A percentile compares a stretch with the other conserved stretches of the same genome.
These are phyloP conservation scores for Amblyopsis hoosieri DNA, from an alignment of 2,797 vertebrate species.

Conservation along the genomic window DNA sequence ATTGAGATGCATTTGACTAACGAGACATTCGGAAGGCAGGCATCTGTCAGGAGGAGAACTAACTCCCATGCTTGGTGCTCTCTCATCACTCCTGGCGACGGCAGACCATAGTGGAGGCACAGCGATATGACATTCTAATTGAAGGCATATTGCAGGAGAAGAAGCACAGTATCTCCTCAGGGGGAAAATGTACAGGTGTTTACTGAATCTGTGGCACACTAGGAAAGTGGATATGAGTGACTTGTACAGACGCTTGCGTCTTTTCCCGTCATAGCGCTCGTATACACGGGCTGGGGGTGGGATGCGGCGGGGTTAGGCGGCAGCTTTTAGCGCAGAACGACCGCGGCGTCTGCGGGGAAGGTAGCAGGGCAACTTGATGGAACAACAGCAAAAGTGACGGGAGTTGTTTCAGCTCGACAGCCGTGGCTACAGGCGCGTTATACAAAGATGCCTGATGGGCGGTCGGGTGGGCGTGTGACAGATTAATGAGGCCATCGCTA, in stretches of 20 bases:
- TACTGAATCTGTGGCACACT: slow-evolving; percentile 21
- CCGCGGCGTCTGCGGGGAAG: slow-evolving; percentile 31
- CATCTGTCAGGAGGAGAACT: slow-evolving; percentile 48
- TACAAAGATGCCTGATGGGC: slow-evolving; percentile 62
- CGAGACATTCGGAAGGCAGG: slow-evolving; percentile 43
- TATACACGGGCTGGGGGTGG: slow-evolving; percentile 4
- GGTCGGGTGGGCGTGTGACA: slow-evolving; percentile 47
- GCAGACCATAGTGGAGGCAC: slow-evolving; percentile 31
- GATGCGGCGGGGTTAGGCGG: slow-evolving; percentile 28
- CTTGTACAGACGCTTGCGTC: slow-evolving; percentile 31
- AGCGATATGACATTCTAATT: slow-evolving; percentile 56
- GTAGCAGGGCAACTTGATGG: slow-evolving; percentile 34
- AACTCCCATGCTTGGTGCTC: slow-evolving; percentile 26
- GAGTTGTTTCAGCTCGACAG: slow-evolving; percentile 41
- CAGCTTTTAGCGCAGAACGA: slow-evolving; percentile 27
- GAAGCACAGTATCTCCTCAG: slow-evolving; percentile 34
- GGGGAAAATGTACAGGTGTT: slow-evolving; percentile 36
- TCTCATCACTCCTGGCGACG: slow-evolving; percentile 38
- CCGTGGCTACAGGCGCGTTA: slow-evolving; percentile 42
- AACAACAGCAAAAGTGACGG: slow-evolving; percentile 60
- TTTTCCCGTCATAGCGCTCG: slow-evolving; percentile 33
- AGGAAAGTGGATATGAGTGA: slow-evolving; percentile 25
- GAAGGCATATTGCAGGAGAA: slow-evolving; percentile 56
- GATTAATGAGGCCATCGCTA: slow-evolving; percentile 75
- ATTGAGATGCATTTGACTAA: slow-evolving; percentile 57